Conservation (phyloP, 1,140 invertebrate genomes). For the Formica selysi region DNA sequence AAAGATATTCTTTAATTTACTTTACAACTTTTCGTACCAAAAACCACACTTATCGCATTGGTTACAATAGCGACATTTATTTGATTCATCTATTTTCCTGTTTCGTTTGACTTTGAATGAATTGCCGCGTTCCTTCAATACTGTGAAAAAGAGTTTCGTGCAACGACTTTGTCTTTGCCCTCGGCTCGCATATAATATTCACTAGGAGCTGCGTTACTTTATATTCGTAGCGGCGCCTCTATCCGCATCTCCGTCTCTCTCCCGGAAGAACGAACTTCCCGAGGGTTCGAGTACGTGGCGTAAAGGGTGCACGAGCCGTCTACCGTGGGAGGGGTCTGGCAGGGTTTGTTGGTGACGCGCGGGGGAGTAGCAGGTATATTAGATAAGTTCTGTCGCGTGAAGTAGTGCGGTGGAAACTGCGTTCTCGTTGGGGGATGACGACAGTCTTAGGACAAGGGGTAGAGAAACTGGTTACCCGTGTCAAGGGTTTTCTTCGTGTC, state of each 20-base stretch:
- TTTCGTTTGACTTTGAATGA: slow-evolving; percentile 59
- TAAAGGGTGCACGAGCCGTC: slow-evolving; percentile 66
- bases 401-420: slow-evolving; percentile 76
- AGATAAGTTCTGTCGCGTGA: slow-evolving; percentile 79
- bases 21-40: background rate
- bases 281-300: slow-evolving; percentile 70
- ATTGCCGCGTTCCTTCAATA: slow-evolving; percentile 58
- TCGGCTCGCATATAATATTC: slow-evolving; percentile 69
- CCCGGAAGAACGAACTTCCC: slow-evolving; percentile 66
- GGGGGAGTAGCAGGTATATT: slow-evolving; percentile 76
- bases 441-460: slow-evolving; percentile 64
- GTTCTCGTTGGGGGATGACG: slow-evolving; percentile 65
- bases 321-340: slow-evolving; percentile 46
- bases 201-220: slow-evolving; percentile 68
- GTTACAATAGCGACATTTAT: slow-evolving; percentile 17
- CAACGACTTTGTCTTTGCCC: slow-evolving; percentile 62
- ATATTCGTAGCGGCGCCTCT: slow-evolving; percentile 68
- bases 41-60: slow-evolving; percentile 11
- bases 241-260: slow-evolving; percentile 55
- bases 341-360: slow-evolving; percentile 66
- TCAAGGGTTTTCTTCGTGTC: slow-evolving; percentile 74
- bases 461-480: slow-evolving; percentile 71
- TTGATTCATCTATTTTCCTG: slow-evolving; percentile 41
- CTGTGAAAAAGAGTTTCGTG: slow-evolving; percentile 58
- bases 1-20: background rate